Evolutionary conservation across 2,888 invertebrate genomes (phyloP).

Genomic region (Dynastes tityus): DNA sequence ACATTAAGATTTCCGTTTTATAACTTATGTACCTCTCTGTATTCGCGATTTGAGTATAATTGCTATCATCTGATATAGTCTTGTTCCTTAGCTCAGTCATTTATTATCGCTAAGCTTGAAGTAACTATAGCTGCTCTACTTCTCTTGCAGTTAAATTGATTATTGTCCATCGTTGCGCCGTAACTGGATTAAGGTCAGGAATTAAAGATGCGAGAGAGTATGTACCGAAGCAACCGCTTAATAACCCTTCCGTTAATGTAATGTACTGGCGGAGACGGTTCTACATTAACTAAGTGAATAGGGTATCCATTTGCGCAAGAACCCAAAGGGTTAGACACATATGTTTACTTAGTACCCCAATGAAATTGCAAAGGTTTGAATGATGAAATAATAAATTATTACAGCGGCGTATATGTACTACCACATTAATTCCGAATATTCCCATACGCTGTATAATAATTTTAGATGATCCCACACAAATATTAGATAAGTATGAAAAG

Average conservation of each 20-base stretch:
- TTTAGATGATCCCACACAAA: no score
- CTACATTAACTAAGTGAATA: background rate
- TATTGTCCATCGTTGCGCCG: constrained; percentile 10
- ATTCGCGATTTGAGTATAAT: background rate
- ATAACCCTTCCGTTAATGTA: constrained; percentile 19
- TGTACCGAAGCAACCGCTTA: background rate
- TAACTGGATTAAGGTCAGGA: constrained; percentile 33
- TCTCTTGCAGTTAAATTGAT: constrained; percentile 24
- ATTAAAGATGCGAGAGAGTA: constrained; percentile 19
- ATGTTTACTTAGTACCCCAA: background rate
- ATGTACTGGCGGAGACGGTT: background rate
- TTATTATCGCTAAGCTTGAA: constrained; percentile 16
- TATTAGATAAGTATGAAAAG: no score
- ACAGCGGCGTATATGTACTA: background rate
- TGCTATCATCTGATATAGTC: constrained; percentile 6
- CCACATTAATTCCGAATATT: background rate
- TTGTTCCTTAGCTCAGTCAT: background rate
- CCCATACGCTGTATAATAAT: no score
- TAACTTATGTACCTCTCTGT: no score
- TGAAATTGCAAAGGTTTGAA: background rate
- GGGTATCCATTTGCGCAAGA: constrained; percentile 1
- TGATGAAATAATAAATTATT: constrained; percentile 3
- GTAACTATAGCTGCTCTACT: constrained; percentile 17
- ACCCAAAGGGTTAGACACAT: background rate
- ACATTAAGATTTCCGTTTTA: no score